phyloP scores from a whole-genome alignment of 1,140 invertebrate species.

The Galleria mellonella region DNA sequence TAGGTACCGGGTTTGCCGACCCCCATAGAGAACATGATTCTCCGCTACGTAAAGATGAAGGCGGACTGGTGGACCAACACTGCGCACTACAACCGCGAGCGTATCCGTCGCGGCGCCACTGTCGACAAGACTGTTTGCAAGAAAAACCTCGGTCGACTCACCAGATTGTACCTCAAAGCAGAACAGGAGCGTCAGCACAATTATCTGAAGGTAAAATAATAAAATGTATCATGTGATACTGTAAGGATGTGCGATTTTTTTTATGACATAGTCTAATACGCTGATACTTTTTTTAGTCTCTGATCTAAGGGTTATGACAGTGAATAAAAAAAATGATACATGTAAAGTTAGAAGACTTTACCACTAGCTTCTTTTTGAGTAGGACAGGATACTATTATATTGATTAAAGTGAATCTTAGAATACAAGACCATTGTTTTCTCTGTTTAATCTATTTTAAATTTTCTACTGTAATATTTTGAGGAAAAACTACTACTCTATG shows the following conservation, averaged over 20 bases:
- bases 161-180: conserved; percentile 97
- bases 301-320: no score
- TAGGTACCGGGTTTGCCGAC: conserved; percentile 97
- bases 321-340: no score
- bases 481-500: no score
- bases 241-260: conserved; percentile 1
- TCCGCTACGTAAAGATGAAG: conserved; percentile 99
- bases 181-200: conserved; percentile 99
- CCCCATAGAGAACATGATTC: conserved; percentile 99
- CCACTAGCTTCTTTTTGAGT: no score
- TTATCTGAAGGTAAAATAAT: conserved; percentile 89
- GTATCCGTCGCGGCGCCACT: conserved; percentile 93
- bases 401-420: no score
- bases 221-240: not conserved
- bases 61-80: conserved; percentile 99
- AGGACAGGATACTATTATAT: no score
- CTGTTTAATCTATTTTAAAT: no score
- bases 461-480: no score
- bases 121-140: conserved; percentile 99
- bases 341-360: no score
- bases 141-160: conserved; percentile 98
- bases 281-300: no score
- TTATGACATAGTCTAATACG: no score
- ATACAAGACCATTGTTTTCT: no score
- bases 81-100: conserved; percentile 98